phyloP scores from a whole-genome alignment of 2,797 vertebrate species.

The Hapalemur alaotrensis region DNA sequence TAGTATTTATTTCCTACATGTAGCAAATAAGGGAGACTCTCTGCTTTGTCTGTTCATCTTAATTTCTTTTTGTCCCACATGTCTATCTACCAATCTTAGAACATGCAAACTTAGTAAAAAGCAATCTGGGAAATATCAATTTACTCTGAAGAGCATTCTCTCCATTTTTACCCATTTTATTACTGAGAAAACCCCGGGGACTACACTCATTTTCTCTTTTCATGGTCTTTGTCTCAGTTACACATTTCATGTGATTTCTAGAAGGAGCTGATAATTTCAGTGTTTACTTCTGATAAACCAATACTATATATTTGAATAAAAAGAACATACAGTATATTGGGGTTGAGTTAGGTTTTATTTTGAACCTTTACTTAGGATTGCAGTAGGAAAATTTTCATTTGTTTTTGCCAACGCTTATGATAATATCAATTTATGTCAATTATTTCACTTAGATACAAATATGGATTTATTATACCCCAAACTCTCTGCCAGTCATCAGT shows the following conservation, averaged over 20 bases:
- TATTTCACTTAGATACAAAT: not conserved
- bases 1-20: not conserved
- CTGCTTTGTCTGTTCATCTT: not conserved
- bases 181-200: not conserved
- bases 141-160: not conserved
- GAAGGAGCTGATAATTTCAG: not conserved
- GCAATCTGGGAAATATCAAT: not conserved
- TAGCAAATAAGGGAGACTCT: not conserved
- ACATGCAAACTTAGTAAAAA: not conserved
- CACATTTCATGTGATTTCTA: not conserved
- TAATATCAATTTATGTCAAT: not conserved
- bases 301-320: not conserved
- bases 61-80: not conserved
- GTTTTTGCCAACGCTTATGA: not conserved
- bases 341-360: not conserved
- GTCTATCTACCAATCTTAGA: not conserved
- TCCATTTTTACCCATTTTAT: not conserved
- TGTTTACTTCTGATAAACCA: not conserved
- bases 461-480: not conserved
- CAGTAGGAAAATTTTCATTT: not conserved
- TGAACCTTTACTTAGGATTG: not conserved
- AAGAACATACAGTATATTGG: not conserved
- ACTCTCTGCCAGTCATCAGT: not conserved
- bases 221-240: not conserved
- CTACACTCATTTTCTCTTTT: not conserved